Conservation (phyloP, 2,888 invertebrate genomes). For the Polymixis lichenea region DNA sequence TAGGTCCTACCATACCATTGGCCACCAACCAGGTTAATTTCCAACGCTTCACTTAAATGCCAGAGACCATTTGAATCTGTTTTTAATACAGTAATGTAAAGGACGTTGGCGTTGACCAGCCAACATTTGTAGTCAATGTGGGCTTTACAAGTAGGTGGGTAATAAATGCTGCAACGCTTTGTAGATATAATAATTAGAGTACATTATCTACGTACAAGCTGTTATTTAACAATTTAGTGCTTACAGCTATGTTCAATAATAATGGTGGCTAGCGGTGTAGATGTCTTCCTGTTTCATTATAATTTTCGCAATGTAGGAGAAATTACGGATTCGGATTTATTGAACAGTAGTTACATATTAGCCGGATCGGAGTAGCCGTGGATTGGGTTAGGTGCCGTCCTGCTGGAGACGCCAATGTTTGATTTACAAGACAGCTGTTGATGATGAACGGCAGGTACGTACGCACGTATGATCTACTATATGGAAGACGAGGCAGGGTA, state of each 20-base stretch:
- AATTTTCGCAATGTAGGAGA: conserved; percentile 23
- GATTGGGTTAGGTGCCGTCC: neutral
- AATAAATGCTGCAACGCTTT: conserved; percentile 31
- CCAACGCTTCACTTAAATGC: neutral
- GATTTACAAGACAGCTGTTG: too few species aligned
- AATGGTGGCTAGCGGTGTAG: conserved; percentile 18
- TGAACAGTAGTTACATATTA: neutral
- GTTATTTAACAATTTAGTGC: conserved; percentile 41
- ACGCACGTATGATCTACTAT: too few species aligned
- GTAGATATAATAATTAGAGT: conserved; percentile 40
- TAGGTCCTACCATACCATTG: neutral
- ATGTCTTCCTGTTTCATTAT: conserved; percentile 42
- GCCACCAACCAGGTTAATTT: neutral
- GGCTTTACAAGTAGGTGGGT: conserved; percentile 3
- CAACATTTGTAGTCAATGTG: conserved; percentile 21
- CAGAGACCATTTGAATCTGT: neutral
- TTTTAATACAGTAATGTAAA: neutral
- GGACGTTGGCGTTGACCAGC: neutral
- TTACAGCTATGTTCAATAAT: conserved; percentile 43
- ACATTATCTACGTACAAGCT: conserved; percentile 32
- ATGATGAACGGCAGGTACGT: too few species aligned
- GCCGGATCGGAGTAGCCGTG: neutral
- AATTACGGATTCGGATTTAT: conserved; percentile 10
- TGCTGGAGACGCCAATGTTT: neutral
- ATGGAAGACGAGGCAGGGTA: too few species aligned